Evolutionary conservation across 1,140 invertebrate genomes (phyloP).

Genomic region (Drosophila leontia): DNA sequence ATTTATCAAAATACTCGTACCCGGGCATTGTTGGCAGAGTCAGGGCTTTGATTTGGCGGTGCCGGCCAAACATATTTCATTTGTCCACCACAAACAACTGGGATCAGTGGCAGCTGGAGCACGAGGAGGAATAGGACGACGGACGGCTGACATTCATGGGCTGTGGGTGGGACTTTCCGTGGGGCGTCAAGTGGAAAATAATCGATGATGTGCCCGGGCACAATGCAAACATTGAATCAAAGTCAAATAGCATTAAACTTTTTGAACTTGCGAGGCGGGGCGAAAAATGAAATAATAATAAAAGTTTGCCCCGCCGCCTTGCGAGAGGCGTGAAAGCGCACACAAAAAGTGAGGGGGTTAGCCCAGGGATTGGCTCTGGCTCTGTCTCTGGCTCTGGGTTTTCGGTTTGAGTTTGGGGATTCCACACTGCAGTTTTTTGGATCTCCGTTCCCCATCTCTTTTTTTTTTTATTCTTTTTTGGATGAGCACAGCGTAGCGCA

Average conservation of each 20-base stretch:
- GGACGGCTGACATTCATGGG: constrained; percentile 5
- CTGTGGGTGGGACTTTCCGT: constrained; percentile 27
- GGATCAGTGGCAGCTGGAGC: constrained; percentile 13
- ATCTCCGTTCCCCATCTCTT: constrained; percentile 24
- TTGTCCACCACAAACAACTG: constrained; percentile 54
- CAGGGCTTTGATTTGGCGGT: constrained; percentile 43
- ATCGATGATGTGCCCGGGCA: constrained; percentile 65
- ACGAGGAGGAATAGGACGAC: not conserved
- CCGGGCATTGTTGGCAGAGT: constrained; percentile 34
- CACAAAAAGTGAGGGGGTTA: constrained; percentile 17
- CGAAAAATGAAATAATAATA: constrained; percentile 56
- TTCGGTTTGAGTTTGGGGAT: constrained; percentile 37
- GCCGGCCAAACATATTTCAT: constrained; percentile 53
- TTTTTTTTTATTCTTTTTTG: constrained; percentile 28
- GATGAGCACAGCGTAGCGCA: constrained; percentile 77
- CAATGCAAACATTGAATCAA: constrained; percentile 82
- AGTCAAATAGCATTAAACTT: constrained; percentile 82
- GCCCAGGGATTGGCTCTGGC: constrained; percentile 7
- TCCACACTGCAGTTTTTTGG: constrained; percentile 33
- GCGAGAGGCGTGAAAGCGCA: constrained; percentile 58
- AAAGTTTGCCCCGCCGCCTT: constrained; percentile 52
- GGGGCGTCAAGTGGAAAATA: constrained; percentile 60
- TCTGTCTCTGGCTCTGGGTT: constrained; percentile 14
- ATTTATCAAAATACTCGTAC: constrained; percentile 51
- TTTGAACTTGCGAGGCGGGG: constrained; percentile 67